Percentiles rank a stretch among this genome's conserved stretches.
Evolutionary conservation across 1,140 invertebrate genomes (phyloP).

Genomic region (Drosophila ohnishii): DNA sequence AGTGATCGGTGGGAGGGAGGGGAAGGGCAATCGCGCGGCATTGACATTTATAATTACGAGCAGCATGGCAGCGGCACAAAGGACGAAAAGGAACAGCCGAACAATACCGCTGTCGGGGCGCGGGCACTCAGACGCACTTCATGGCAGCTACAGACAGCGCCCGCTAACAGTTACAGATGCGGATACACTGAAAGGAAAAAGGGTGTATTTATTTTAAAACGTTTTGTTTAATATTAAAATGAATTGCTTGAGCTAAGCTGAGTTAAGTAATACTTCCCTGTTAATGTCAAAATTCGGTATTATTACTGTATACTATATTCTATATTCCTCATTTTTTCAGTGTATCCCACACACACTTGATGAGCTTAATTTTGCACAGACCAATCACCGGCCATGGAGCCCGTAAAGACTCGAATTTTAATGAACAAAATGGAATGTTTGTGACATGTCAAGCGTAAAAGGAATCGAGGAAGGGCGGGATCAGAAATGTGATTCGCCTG

Average conservation of each 20-base stretch:
- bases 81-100: constrained; percentile 24
- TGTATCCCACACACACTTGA: constrained; percentile 14
- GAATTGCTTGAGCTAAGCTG: neutral
- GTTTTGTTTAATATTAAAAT: neutral
- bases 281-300: neutral
- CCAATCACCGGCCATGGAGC: constrained; percentile 23
- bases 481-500: neutral
- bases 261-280: rapidly evolving
- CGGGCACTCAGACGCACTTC: constrained; percentile 59
- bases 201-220: neutral
- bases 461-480: neutral
- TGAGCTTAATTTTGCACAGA: constrained; percentile 21
- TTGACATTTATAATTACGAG: constrained; percentile 57
- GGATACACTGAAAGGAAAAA: neutral
- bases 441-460: constrained; percentile 41
- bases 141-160: constrained; percentile 40
- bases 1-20: constrained; percentile 26
- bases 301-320: neutral
- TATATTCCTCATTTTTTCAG: neutral
- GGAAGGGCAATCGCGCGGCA: constrained; percentile 39
- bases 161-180: constrained; percentile 14
- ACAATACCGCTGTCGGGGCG: constrained; percentile 34
- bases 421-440: constrained; percentile 54
- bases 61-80: constrained; percentile 32
- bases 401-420: constrained; percentile 41